These are phyloP conservation scores for Buphagus erythrorhynchus DNA, from an alignment of 2,797 vertebrate genomes.

Conservation along the genomic window DNA sequence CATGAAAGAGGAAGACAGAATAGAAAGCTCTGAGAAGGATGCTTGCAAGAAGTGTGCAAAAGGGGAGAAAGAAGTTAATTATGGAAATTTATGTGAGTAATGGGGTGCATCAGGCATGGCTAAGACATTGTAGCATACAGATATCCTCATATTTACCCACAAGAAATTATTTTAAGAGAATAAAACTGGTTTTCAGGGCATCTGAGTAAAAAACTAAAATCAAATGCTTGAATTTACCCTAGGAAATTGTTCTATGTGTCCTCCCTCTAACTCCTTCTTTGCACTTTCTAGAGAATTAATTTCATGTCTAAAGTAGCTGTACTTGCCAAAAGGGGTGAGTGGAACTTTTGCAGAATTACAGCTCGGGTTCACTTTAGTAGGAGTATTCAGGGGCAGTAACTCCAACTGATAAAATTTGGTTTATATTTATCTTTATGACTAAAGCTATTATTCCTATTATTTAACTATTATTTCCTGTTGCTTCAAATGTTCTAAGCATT, in stretches of 20 bases:
- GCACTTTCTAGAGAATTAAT: background rate
- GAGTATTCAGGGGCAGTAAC: background rate
- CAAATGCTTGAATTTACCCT: background rate
- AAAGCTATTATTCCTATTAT: background rate
- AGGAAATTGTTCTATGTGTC: background rate
- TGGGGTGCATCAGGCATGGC: background rate
- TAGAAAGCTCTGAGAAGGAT: background rate
- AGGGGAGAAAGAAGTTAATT: background rate
- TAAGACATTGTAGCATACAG: background rate
- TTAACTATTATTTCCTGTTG: background rate
- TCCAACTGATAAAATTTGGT: background rate
- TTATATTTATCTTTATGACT: background rate
- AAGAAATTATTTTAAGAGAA: background rate
- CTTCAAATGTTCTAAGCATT: background rate
- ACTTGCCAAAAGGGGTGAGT: background rate
- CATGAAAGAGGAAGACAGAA: background rate
- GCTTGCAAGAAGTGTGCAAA: background rate
- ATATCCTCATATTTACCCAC: background rate
- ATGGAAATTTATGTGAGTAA: background rate
- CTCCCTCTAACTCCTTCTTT: background rate
- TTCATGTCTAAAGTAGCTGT: background rate
- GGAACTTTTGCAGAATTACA: background rate
- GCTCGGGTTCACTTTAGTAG: background rate
- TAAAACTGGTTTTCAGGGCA: background rate
- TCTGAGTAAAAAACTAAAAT: background rate